Base-by-base conservation (phyloP, 1,140 invertebrate genomes). In the Brachionus sp. region DNA sequence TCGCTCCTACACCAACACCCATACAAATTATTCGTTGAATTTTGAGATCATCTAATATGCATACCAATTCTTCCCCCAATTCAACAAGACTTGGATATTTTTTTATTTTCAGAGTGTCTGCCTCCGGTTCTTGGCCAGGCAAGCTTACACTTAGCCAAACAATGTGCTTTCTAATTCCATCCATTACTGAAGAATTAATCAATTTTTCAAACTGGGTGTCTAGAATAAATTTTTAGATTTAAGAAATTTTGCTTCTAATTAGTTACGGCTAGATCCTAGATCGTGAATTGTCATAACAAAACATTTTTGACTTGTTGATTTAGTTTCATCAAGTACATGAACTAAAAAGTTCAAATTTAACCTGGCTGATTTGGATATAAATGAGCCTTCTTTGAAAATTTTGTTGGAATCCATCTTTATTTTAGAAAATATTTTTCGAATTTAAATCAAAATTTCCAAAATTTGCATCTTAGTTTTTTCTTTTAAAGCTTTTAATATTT, bases 81-180 rank as follows among this genome's bases (percentile, higher is more conserved):
- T 84, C 77, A 33, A 68, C 57, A 5, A 84, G 44, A 33, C 33
- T 46, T 42, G 68, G 78, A 84, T 83, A 83, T 77, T 83, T 84
- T 37, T 57, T 77, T 12, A 92, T 91, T 12, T 91, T 86, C 75
- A 94, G 89, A 85, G 93, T 91, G 10, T 91, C 89, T n/a, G 93
- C 92, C 85, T 93, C 92, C 87, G 95, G 93, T 85, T 94, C 93
- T 87, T 96, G 95, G 0, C 95, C 95, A 1, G 95, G 94, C 13
- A 95, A 91, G 88, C 95, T 94, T 12, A 96, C 92, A 87, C 95
- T 93, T 83, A 96, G 93, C 90, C 95, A 95, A 86, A 94, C 92
- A 50, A 93, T 94, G 39, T 94, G 90, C 50, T 94, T 92, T 86
- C 93, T 94, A 77, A 95, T 94, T 89, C 94, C 93, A 50, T 89